phyloP scores from a whole-genome alignment of 1,140 invertebrate genomes.

The Drosophila quadrilineata region DNA sequence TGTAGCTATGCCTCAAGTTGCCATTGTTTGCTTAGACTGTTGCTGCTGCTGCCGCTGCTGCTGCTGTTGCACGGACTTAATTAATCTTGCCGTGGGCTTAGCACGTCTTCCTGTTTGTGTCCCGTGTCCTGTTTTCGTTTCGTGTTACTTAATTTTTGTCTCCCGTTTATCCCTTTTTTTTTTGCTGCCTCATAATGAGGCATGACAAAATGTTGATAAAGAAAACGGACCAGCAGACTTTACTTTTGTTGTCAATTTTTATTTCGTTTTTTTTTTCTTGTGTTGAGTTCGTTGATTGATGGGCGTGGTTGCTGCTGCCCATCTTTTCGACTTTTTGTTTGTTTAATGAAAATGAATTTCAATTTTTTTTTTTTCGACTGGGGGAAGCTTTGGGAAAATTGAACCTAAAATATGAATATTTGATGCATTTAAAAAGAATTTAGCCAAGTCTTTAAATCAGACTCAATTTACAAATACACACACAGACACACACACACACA shows the following conservation, averaged over 20 bases:
- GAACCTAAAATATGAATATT: no score
- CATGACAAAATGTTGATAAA: neutral
- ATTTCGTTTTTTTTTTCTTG: no score
- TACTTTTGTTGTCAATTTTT: no score
- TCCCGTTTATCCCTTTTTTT: constrained; percentile 10
- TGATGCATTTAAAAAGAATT: no score
- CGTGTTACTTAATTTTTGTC: constrained; percentile 21
- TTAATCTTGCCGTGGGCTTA: constrained; percentile 73
- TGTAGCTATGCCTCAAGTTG: constrained; percentile 23
- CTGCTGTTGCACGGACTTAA: constrained; percentile 58
- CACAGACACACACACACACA: neutral
- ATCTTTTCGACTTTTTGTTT: constrained; percentile 11
- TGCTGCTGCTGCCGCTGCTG: neutral
- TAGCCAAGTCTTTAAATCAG: constrained; percentile 3
- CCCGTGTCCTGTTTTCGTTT: constrained; percentile 42
- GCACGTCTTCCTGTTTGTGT: constrained; percentile 58
- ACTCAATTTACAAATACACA: constrained; percentile 1
- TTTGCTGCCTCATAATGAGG: constrained; percentile 31
- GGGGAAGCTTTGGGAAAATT: no score
- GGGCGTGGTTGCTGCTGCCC: constrained; percentile 10
- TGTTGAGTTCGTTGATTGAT: no score
- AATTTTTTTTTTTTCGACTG: no score
- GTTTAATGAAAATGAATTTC: constrained; percentile 21
- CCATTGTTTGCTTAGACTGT: constrained; percentile 12
- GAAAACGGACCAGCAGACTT: neutral